phyloP scores from a whole-genome alignment of 37 sponge, comb jelly and placozoan genomes.

The Agelas oroides region DNA sequence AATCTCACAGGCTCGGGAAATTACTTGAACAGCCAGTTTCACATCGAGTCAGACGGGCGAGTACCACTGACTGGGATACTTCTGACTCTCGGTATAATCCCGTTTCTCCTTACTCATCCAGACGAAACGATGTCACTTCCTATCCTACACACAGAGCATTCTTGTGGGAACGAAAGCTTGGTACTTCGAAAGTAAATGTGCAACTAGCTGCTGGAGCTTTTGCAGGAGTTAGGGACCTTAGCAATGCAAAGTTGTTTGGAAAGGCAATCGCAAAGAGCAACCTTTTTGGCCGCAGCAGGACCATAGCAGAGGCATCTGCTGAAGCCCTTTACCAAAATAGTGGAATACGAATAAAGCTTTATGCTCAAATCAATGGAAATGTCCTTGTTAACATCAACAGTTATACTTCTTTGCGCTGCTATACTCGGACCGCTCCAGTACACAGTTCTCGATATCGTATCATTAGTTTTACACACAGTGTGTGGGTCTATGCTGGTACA shows the following conservation, averaged over 20 bases:
- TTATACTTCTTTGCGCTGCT: background rate
- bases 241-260: background rate
- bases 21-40: no score
- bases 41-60: background rate
- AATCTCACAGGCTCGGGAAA: background rate
- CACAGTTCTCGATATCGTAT: no score
- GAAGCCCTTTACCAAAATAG: background rate
- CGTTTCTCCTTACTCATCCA: conserved; percentile 15
- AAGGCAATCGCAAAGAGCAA: background rate
- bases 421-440: background rate
- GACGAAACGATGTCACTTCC: conserved; percentile 34
- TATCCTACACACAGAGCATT: conserved; percentile 50
- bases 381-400: background rate
- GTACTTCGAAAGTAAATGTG: conserved; percentile 33
- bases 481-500: no score
- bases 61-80: background rate
- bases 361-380: conserved; percentile 46
- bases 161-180: conserved; percentile 54
- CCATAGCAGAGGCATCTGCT: background rate
- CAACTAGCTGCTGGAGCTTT: conserved; percentile 44
- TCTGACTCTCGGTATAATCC: conserved; percentile 9
- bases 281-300: background rate
- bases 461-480: no score
- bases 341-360: conserved; percentile 19
- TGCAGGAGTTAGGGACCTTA: conserved; percentile 5